phyloP scores from a whole-genome alignment of 2,888 invertebrate genomes.

The Conops quadrifasciatus region DNA sequence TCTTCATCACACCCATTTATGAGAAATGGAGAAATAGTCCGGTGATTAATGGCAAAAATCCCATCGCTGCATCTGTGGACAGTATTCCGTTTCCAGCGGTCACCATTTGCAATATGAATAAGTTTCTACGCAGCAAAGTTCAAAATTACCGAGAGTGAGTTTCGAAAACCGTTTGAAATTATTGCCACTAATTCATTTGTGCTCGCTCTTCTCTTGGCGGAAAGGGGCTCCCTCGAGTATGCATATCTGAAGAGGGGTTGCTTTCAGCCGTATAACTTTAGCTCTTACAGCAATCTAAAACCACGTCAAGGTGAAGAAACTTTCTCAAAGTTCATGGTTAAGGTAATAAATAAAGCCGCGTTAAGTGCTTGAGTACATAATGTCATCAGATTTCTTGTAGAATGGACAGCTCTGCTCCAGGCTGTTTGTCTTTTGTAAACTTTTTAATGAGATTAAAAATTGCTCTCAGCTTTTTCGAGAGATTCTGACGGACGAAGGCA shows the following conservation, averaged over 20 bases:
- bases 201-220: neutral
- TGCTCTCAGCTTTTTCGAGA: constrained; percentile 79
- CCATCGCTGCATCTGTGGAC: constrained; percentile 72
- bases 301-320: constrained; percentile 43
- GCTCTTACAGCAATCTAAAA: constrained; percentile 39
- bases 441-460: constrained; percentile 69
- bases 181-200: neutral
- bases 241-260: constrained; percentile 55
- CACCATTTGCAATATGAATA: constrained; percentile 86
- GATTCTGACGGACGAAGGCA: constrained; percentile 81
- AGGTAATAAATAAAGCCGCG: constrained; percentile 32
- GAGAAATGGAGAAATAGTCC: constrained; percentile 77
- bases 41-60: constrained; percentile 79
- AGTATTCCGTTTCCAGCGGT: constrained; percentile 83
- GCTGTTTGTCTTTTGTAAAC: constrained; percentile 75
- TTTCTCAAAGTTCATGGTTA: constrained; percentile 51
- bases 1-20: constrained; percentile 77
- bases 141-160: constrained; percentile 47
- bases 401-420: constrained; percentile 78
- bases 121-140: constrained; percentile 70
- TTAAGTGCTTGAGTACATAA: neutral
- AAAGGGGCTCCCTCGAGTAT: constrained; percentile 72
- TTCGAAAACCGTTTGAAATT: neutral
- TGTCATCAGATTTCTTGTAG: constrained; percentile 61
- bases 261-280: constrained; percentile 47